Evolutionary conservation across 2,113 vertebrate species (phyloP).

Genomic region (Aramus guarauna): DNA sequence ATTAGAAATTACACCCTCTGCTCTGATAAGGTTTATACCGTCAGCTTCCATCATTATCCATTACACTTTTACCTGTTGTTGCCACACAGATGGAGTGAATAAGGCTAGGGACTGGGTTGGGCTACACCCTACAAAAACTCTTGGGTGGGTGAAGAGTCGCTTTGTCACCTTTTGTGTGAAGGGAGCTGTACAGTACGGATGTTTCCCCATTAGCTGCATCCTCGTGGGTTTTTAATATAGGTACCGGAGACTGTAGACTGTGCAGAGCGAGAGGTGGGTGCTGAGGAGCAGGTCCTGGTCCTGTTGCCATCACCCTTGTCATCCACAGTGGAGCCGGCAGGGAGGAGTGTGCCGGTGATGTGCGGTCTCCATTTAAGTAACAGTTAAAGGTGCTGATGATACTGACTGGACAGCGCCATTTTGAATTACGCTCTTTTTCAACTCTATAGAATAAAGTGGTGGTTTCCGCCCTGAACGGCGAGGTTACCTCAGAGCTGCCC

Average conservation of each 20-base stretch:
- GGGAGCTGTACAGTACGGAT: neutral
- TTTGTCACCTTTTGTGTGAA: neutral
- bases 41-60: neutral
- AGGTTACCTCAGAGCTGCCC: neutral
- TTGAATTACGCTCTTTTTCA: neutral
- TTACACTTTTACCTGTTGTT: no score
- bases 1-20: neutral
- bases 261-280: neutral
- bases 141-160: fast-evolving
- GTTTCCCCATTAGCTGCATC: neutral
- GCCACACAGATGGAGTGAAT: neutral
- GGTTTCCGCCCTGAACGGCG: fast-evolving
- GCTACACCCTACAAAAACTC: neutral
- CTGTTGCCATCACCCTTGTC: neutral
- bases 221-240: fast-evolving
- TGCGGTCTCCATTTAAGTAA: neutral
- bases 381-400: neutral
- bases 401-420: neutral
- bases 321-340: neutral
- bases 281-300: neutral
- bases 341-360: neutral
- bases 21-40: neutral
- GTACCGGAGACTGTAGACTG: no score
- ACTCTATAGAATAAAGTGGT: neutral
- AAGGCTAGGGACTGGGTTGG: neutral